Evolutionary conservation across 2,888 invertebrate species (phyloP), one percentile per base, ranked within the genome.

Genomic region (Drosophila neutralis): DNA sequence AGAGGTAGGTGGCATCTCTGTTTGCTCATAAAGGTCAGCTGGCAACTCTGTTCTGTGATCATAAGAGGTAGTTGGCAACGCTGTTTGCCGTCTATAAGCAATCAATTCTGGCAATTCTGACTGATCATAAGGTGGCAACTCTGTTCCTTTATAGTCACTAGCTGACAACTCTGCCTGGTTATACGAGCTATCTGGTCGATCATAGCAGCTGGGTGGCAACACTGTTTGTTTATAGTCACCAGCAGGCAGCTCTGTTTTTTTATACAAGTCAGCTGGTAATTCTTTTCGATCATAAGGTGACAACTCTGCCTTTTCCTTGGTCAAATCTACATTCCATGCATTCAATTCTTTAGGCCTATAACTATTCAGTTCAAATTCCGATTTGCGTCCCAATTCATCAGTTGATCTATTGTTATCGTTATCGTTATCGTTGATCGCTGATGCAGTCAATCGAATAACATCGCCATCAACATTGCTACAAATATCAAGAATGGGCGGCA

Each of bases 401-500:
- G 24, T 24, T 24, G 45, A 24, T 45, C 4, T 38, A 38, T 38
- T 38, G 38, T 24, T 45, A n/a, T n/a, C 45, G 21, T 45, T 24
- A 15, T 45, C 45, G 24, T 45, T 24, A 15, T 45, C 45, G 24
- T 8, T 45, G 15, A 45, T 45, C 18, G n/a, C 5, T 40, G 27
- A 27, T 64, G 11, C 24, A 24, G 45, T 24, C 24, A 8, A 8
- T 24, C 4, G 24, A 45, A 15, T 45, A 24, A 45, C 24, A 15
- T 65, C 31, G 11, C 51, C 40, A 40, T 33, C 36, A 18, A 27
- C 54, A 48, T 40, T 15, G 24, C 45, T 73, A 11, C 70, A 56
- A 4, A 86, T 60, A 36, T 74, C 73, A 15, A 80, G 49, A 51
- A 82, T 82, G 40, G 82, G 76, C 13, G 87, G 81, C 36, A 81